phyloP scores from a whole-genome alignment of 1,140 invertebrate species.

The Euglossa dilemma region DNA sequence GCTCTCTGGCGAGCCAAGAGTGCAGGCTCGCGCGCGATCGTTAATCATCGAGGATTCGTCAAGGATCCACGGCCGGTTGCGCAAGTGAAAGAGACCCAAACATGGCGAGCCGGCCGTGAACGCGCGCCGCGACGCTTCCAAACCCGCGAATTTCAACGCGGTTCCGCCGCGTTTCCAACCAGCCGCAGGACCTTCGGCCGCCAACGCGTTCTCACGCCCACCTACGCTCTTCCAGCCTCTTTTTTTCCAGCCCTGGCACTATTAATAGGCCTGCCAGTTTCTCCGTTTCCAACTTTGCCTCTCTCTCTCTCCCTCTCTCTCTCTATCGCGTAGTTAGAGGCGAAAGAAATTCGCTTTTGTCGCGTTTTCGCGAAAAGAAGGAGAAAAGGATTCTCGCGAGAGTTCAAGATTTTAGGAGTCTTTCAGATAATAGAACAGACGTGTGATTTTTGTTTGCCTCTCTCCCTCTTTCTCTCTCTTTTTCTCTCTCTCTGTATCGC shows the following conservation, averaged over 20 bases:
- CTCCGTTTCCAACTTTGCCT: conserved; percentile 15
- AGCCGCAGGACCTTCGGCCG: conserved; percentile 38
- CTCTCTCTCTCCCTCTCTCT: too few species aligned
- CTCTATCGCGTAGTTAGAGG: too few species aligned
- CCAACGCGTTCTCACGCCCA: conserved; percentile 55
- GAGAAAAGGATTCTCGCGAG: too few species aligned
- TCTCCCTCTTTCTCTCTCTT: too few species aligned
- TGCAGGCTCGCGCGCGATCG: background rate
- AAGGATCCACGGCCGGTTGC: conserved; percentile 8
- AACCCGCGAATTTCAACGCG: conserved; percentile 13
- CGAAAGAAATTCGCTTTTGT: too few species aligned
- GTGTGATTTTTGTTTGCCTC: too few species aligned
- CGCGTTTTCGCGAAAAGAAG: too few species aligned
- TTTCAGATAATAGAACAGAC: too few species aligned
- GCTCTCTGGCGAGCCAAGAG: conserved; percentile 10
- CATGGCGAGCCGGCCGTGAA: conserved; percentile 20
- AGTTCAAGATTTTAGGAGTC: too few species aligned
- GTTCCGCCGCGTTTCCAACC: conserved; percentile 50
- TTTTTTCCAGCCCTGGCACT: conserved; percentile 36
- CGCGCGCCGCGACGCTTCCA: background rate
- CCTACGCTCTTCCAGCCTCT: conserved; percentile 30
- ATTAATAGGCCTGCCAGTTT: conserved; percentile 35
- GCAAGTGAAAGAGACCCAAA: conserved; percentile 30
- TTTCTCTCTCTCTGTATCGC: too few species aligned
- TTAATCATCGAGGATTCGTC: conserved; percentile 41